Evolutionary conservation across 1,140 invertebrate species (phyloP), one percentile per base, ranked within the genome.

Genomic region (Pogonognathellus flavescens): DNA sequence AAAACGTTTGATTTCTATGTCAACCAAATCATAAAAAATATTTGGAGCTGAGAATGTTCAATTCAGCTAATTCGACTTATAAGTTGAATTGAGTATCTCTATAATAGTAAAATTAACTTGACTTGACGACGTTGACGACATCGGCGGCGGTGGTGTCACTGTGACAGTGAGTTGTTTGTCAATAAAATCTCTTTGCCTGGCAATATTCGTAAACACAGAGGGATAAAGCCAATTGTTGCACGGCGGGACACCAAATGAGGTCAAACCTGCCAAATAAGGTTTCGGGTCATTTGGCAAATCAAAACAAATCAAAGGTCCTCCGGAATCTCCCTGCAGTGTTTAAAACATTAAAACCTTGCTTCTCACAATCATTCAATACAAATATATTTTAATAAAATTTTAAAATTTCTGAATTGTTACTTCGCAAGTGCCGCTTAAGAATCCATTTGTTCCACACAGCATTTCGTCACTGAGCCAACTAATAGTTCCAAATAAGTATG

Each of bases 301-400:
- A 16, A 60, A 25, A 57, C 59, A 52, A 16, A 85, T 41, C 31
- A 88, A 60, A 0, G 87, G 85, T 18, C 87, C 87, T n/a, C 87
- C 87, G n/a, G 72, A 82, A 20, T 83, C 82, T 31, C 81, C 82
- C 82, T 83, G 25, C 20, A 53, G 7, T 25, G 18, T 7, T 41
- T n/a, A 20, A 18, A 50, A 31, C 8, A 72, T 72, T 72, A 13
- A 31, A 9, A 72, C 5, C n/a, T n/a, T n/a, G n/a, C n/a, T n/a
- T n/a, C n/a, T n/a, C n/a, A n/a, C n/a, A n/a, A n/a, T n/a, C n/a
- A n/a, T n/a, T n/a, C n/a, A n/a, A n/a, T 31, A 31, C 66, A 66
- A 18, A 10, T 66, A 22, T 9, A n/a, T n/a, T n/a, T n/a, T n/a
- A n/a, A n/a, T n/a, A n/a, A n/a, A n/a, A n/a, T n/a, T n/a, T n/a